Evolutionary conservation across 2,888 invertebrate genomes (phyloP), one percentile per base, ranked within the genome.

Genomic region (Dynastes hyllus): DNA sequence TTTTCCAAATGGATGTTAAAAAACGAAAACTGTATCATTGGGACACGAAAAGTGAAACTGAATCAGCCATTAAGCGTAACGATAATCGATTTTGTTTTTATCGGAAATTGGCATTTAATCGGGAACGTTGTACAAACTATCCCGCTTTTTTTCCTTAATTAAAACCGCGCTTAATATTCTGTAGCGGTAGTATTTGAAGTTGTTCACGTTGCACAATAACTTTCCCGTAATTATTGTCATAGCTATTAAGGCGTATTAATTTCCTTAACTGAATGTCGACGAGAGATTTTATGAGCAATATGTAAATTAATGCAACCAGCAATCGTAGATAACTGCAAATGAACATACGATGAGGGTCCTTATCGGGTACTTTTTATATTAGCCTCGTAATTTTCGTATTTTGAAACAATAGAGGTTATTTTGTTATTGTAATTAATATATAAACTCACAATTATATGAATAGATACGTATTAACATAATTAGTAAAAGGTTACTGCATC

Each of bases 31-130:
- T 37, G 37, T n/a, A 37, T 40, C n/a, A 40, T 66, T 9, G 22
- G 51, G 50, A 22, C 50, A 69, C 45, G 50, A 45, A 45, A 69
- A 69, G 69, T 69, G 69, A 69, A 69, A 69, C n/a, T 13, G 51
- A 69, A 69, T 69, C 69, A 69, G 9, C 51, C 69, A 51, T 69
- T 69, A 69, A 69, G 51, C 22, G 50, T 51, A 51, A 51, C 51
- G 51, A 27, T 51, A 69, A 51, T 69, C 69, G 66, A 51, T 69
- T 69, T 29, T 67, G 27, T 51, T 69, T 69, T 69, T 69, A 69
- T 27, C 50, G 51, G 51, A 69, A 69, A 69, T 51, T 69, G n/a
- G 69, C 51, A 6, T 51, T 69, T 69, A 69, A 69, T 51, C 50
- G 69, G 69, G 29, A 51, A 69, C 51, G 51, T 69, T 69, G 51